phyloP scores from a whole-genome alignment of 2,797 vertebrate species.

The Pampus argenteus region DNA sequence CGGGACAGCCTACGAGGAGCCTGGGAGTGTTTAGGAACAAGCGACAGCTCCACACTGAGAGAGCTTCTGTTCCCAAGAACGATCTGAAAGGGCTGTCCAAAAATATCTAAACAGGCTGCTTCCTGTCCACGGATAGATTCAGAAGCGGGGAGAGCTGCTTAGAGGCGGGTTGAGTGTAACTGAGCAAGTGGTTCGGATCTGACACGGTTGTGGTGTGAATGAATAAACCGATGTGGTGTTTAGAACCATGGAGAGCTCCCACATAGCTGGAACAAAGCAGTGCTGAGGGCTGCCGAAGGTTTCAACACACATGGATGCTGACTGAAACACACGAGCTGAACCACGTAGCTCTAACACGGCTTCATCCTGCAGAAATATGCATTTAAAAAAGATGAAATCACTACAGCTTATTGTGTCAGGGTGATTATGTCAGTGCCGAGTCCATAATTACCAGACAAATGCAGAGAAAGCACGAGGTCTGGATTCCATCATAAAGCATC shows the following conservation, averaged over 20 bases:
- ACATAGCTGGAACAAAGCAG: no score
- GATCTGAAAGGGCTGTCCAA: slow-evolving; percentile 3
- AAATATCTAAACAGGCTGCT: slow-evolving; percentile 16
- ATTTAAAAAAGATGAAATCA: not conserved
- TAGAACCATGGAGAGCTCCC: not conserved
- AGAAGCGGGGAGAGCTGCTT: not conserved
- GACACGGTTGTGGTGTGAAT: not conserved
- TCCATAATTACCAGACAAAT: not conserved
- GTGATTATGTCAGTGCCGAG: not conserved
- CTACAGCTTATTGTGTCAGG: not conserved
- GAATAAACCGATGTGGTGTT: no score
- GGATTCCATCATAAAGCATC: not conserved
- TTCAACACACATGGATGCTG: not conserved
- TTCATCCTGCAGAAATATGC: not conserved
- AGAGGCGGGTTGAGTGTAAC: not conserved
- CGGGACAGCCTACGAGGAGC: not conserved
- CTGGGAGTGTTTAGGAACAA: not conserved
- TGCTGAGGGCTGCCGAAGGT: not conserved
- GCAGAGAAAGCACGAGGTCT: not conserved
- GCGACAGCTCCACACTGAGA: slow-evolving; percentile 31
- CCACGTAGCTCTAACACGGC: not conserved
- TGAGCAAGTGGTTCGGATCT: not conserved
- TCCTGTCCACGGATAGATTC: not conserved
- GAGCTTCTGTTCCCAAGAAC: slow-evolving; percentile 34
- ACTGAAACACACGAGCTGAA: no score